These are phyloP conservation scores for Rousettus leschenaultii DNA, from an alignment of 2,113 vertebrate species.

Conservation along the genomic window DNA sequence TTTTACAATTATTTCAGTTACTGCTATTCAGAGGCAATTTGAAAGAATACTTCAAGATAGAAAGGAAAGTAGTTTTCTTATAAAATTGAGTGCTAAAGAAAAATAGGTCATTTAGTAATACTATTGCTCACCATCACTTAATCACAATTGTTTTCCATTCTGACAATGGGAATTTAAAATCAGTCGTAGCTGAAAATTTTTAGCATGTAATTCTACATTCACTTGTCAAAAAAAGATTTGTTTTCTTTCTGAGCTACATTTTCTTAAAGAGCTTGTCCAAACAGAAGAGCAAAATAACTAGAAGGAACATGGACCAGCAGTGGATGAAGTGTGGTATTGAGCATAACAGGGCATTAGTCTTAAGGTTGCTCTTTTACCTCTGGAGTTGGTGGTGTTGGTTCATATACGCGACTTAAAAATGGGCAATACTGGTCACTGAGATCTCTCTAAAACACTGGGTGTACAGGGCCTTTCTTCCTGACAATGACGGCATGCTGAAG, in stretches of 20 bases:
- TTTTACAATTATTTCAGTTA: not conserved
- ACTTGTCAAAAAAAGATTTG: not conserved
- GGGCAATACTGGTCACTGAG: not conserved
- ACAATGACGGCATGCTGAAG: not conserved
- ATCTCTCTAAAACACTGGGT: not conserved
- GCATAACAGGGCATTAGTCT: not conserved
- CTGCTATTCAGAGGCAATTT: not conserved
- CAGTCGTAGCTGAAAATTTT: not conserved
- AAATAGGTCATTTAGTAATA: not conserved
- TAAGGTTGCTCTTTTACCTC: not conserved
- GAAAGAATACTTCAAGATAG: not conserved
- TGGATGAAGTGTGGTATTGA: not conserved
- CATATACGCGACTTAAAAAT: not conserved
- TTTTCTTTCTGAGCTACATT: not conserved
- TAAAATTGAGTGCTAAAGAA: not conserved
- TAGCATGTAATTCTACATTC: conserved; percentile 29
- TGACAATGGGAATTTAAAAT: not conserved
- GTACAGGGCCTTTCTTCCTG: not conserved
- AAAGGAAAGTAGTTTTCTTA: not conserved
- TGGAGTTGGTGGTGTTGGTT: not conserved
- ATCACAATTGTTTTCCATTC: conserved; percentile 40
- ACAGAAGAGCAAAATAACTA: not conserved
- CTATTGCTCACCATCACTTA: not conserved
- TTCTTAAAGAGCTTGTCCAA: not conserved
- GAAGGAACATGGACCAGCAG: not conserved